Evolutionary conservation across 1,140 invertebrate species (phyloP).

Genomic region (Plectus sambesii): DNA sequence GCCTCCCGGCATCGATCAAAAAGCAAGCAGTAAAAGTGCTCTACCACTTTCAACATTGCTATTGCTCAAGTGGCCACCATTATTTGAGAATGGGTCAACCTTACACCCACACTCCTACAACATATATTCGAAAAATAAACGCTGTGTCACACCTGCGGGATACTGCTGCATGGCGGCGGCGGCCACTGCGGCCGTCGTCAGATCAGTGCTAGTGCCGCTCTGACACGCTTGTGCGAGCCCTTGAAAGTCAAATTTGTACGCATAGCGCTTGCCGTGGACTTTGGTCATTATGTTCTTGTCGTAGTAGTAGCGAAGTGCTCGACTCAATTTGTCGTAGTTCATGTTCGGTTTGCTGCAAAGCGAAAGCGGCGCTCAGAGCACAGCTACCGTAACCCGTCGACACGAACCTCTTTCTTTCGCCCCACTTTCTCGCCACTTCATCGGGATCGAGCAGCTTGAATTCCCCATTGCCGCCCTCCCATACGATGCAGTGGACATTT

Average conservation of each 20-base stretch:
- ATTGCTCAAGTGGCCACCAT: too few species aligned
- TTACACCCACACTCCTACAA: too few species aligned
- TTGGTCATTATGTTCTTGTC: constrained; percentile 98
- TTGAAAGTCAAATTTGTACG: constrained; percentile 49
- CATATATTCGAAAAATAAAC: too few species aligned
- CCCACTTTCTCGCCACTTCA: constrained; percentile 91
- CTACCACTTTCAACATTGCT: too few species aligned
- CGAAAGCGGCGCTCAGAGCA: neutral
- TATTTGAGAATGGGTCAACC: too few species aligned
- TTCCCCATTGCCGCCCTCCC: constrained; percentile 63
- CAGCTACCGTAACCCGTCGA: neutral
- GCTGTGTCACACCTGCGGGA: too few species aligned
- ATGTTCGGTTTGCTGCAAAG: constrained; percentile 77
- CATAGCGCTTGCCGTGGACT: constrained; percentile 72
- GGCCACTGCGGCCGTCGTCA: too few species aligned
- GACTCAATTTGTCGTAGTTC: constrained; percentile 98
- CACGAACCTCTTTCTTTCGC: constrained; percentile 68
- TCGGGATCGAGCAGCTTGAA: constrained; percentile 79
- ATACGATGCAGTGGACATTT: constrained; percentile 76
- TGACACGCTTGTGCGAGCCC: constrained; percentile 46
- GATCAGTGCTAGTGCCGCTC: too few species aligned
- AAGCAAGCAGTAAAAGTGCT: too few species aligned
- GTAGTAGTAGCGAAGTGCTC: constrained; percentile 92
- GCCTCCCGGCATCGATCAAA: too few species aligned
- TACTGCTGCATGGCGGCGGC: too few species aligned